Evolutionary conservation across 2,113 vertebrate species (phyloP).

Genomic region (Solea solea): DNA sequence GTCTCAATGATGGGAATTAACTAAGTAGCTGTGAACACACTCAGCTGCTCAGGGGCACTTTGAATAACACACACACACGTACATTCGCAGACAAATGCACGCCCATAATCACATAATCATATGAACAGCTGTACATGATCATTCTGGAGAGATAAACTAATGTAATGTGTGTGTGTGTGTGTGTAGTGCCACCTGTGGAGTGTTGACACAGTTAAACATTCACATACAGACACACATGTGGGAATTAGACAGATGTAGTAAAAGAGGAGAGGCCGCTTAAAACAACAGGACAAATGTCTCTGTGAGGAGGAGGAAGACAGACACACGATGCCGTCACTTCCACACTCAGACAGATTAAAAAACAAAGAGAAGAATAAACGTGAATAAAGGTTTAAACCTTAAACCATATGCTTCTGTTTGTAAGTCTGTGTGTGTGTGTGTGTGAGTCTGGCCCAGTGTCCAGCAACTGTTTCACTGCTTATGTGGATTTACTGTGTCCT

Average conservation of each 20-base stretch:
- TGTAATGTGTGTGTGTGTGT: conserved; percentile 18
- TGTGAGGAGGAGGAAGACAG: neutral
- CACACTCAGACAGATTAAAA: neutral
- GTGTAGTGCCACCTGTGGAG: conserved; percentile 63
- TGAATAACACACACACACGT: conserved; percentile 32
- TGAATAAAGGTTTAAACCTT: neutral
- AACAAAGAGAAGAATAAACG: neutral
- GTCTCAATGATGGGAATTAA: conserved; percentile 54
- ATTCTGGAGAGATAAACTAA: conserved; percentile 27
- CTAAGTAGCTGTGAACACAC: conserved; percentile 62
- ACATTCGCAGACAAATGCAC: conserved; percentile 10
- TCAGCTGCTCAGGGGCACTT: conserved; percentile 41
- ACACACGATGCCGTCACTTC: neutral
- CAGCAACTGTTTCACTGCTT: conserved; percentile 46
- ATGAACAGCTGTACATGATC: conserved; percentile 57
- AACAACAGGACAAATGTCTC: neutral
- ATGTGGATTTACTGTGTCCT: conserved; percentile 71
- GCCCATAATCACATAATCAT: conserved; percentile 48
- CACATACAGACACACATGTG: conserved; percentile 31
- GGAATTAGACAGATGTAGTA: conserved; percentile 30
- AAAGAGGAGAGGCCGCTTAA: neutral
- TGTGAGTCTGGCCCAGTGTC: neutral
- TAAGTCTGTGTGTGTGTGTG: neutral
- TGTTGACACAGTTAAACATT: conserved; percentile 58
- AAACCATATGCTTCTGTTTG: neutral